Conservation (phyloP, 1,140 invertebrate species). For the Cephus cinctus region DNA sequence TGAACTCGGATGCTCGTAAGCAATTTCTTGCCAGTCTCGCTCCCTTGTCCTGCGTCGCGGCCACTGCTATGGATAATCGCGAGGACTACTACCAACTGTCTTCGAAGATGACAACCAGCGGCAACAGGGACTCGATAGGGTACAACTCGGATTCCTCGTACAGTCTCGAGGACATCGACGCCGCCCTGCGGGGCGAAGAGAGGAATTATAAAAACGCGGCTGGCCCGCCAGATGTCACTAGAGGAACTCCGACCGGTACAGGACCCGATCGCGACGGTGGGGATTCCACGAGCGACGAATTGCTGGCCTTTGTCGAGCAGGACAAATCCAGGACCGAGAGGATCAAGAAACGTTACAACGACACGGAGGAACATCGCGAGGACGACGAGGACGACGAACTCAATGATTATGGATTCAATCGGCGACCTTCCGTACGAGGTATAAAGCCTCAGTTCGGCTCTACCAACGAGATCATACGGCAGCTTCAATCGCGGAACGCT, state of each 20-base stretch:
- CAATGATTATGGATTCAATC: slow-evolving; percentile 86
- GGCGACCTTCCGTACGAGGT: slow-evolving; percentile 79
- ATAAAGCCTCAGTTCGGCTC: slow-evolving; percentile 73
- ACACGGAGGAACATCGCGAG: slow-evolving; percentile 39
- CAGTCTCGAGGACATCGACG: slow-evolving; percentile 68
- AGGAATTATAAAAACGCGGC: slow-evolving; percentile 56
- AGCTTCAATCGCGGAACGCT: slow-evolving; percentile 63
- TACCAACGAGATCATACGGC: slow-evolving; percentile 78
- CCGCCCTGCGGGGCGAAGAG: slow-evolving; percentile 55
- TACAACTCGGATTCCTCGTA: slow-evolving; percentile 59
- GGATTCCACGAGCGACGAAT: slow-evolving; percentile 65
- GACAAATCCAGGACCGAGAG: slow-evolving; percentile 78
- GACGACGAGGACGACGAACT: slow-evolving; percentile 77
- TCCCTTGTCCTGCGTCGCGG: slow-evolving; percentile 70
- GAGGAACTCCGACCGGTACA: slow-evolving; percentile 61
- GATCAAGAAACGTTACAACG: slow-evolving; percentile 71
- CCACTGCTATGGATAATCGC: slow-evolving; percentile 59
- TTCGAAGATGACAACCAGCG: slow-evolving; percentile 53
- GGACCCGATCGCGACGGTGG: slow-evolving; percentile 40
- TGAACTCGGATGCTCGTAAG: slow-evolving; percentile 59
- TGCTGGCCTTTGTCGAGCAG: slow-evolving; percentile 81
- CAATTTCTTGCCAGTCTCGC: slow-evolving; percentile 76
- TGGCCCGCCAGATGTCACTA: slow-evolving; percentile 70
- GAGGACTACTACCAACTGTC: slow-evolving; percentile 69
- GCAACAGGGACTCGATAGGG: slow-evolving; percentile 55